Evolutionary conservation across 2,113 vertebrate species (phyloP).

Genomic region (Sminthopsis crassicaudata): DNA sequence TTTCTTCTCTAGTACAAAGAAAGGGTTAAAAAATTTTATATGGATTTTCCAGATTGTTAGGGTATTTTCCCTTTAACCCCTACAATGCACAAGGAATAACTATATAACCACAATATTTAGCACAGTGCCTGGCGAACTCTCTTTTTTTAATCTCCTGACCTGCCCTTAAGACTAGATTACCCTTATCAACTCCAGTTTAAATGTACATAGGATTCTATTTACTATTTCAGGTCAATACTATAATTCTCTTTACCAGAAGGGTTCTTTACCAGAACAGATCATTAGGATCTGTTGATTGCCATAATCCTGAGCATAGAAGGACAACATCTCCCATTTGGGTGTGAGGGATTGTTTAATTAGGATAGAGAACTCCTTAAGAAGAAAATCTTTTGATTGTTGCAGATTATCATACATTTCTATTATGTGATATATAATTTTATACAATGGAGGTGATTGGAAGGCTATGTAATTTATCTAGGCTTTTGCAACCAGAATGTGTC

Average conservation of each 20-base stretch:
- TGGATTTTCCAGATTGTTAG: no score
- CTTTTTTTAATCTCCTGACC: not conserved
- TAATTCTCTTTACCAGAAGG: not conserved
- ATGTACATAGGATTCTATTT: not conserved
- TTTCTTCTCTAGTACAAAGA: no score
- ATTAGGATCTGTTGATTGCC: not conserved
- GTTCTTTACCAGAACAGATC: no score
- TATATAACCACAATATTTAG: no score
- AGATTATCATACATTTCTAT: not conserved
- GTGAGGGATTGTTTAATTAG: not conserved
- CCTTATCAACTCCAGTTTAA: not conserved
- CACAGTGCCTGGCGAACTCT: not conserved
- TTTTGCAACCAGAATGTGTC: not conserved
- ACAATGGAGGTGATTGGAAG: not conserved
- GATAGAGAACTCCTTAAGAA: not conserved
- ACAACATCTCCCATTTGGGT: not conserved
- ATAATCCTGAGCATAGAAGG: not conserved
- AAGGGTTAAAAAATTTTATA: no score
- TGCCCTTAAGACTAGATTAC: not conserved
- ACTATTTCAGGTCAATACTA: not conserved
- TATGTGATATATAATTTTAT: not conserved
- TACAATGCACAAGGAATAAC: no score
- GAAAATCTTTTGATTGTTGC: not conserved
- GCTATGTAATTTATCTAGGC: not conserved
- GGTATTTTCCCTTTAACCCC: no score